phyloP scores from a whole-genome alignment of 2,113 vertebrate species.

The Myocastor coypus region DNA sequence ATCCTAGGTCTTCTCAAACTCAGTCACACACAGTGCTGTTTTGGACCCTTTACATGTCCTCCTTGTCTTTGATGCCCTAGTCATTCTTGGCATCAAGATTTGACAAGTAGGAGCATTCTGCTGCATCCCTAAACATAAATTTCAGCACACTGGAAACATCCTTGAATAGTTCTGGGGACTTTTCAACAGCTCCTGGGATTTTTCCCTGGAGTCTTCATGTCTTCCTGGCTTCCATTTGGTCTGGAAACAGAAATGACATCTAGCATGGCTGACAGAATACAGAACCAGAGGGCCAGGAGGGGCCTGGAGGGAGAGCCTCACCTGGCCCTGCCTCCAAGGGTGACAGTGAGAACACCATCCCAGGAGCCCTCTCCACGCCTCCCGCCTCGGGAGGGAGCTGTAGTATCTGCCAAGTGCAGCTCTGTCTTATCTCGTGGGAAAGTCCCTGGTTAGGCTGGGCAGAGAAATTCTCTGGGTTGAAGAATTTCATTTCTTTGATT shows the following conservation, averaged over 20 bases:
- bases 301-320: not conserved
- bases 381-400: not conserved
- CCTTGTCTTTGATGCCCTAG: not conserved
- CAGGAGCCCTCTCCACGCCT: accelerated
- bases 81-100: not conserved
- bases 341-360: not conserved
- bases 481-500: not conserved
- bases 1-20: not conserved
- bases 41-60: not conserved
- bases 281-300: not conserved
- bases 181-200: not conserved
- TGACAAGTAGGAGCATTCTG: not conserved
- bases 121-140: constrained; percentile 47
- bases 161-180: not conserved
- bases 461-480: not conserved
- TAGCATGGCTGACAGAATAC: not conserved
- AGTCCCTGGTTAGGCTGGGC: not conserved
- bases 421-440: too few species aligned
- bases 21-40: accelerated
- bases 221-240: not conserved
- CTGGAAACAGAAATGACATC: not conserved
- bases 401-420: not conserved
- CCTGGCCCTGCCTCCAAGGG: not conserved
- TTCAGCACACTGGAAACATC: not conserved
- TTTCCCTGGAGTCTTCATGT: not conserved